Evolutionary conservation across 2,113 vertebrate species (phyloP).

Genomic region (Eudyptes chrysolophus): DNA sequence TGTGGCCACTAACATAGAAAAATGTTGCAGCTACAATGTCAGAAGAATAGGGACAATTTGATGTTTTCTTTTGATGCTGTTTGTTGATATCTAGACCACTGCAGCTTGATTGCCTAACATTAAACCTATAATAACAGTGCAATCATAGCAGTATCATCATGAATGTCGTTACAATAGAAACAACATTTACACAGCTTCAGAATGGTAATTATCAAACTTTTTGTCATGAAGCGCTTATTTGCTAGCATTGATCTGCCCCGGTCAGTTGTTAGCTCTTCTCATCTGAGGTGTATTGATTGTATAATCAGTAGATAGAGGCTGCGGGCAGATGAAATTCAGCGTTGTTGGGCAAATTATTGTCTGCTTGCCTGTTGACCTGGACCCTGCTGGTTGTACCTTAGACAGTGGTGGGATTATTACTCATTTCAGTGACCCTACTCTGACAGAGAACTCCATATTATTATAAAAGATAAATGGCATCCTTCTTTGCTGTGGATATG

Average conservation of each 20-base stretch:
- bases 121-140: constrained; percentile 99
- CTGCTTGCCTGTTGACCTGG: constrained; percentile 94
- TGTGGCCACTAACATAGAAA: constrained; percentile 86
- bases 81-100: constrained; percentile 99
- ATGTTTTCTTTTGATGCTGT: constrained; percentile 94
- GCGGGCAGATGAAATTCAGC: constrained; percentile 97
- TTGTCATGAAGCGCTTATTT: constrained; percentile 98
- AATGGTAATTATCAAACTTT: constrained; percentile 98
- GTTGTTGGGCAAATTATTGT: constrained; percentile 97
- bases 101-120: constrained; percentile 99
- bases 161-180: constrained; percentile 87
- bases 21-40: constrained; percentile 91
- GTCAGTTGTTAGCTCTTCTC: constrained; percentile 99
- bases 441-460: constrained; percentile 73
- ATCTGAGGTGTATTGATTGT: constrained; percentile 97
- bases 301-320: constrained; percentile 96
- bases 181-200: constrained; percentile 88
- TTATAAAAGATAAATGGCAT: constrained; percentile 85
- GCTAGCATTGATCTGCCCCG: constrained; percentile 96
- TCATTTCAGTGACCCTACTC: constrained; percentile 81
- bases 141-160: constrained; percentile 99
- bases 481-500: constrained; percentile 72
- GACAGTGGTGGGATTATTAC: constrained; percentile 79
- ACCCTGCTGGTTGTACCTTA: constrained; percentile 83
- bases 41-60: constrained; percentile 98